Base-by-base conservation (phyloP, 2,888 invertebrate genomes). In the Epistrophe grossulariae region DNA sequence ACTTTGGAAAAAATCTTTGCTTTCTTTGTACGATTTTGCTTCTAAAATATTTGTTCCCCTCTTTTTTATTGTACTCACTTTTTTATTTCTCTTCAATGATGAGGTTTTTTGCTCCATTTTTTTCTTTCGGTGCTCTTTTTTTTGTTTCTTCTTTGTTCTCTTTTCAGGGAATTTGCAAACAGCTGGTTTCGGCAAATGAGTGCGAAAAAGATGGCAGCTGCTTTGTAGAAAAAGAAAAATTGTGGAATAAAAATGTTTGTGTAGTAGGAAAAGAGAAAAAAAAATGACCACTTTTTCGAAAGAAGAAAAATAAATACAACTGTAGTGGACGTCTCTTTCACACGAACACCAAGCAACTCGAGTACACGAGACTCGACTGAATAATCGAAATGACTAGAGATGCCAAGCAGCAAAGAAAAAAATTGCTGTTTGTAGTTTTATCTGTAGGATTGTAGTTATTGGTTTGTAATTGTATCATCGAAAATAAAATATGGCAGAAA, bases 101-200 rank as follows among this genome's bases (percentile, higher is more conserved):
- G 79, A 48, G 59, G 45, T 38, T 80, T 84, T 77, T 80, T 80
- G 60, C 80, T 80, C 77, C 80, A 84, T 77, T 80, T 80, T n/a
- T 80, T 84, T 60, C n/a, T 24, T 66, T 68, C 4, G 8, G 8
- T 50, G 40, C 76, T 84, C 76, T 57, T 45, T 48, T 66, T 45
- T 66, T 45, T 55, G 48, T 43, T 68, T 72, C n/a, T 70, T 62
- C 19, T 28, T 52, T 3, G 17, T 83, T 71, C 78, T 85, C 81
- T 85, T 73, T 70, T 40, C 17, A 19, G n/a, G 17, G n/a, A n/a
- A 2, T 38, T 45, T 45, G 19, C 19, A 24, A 81, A 81, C 77
- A 81, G 85, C 85, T 85, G 81, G 35, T 79, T 57, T 55, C n/a
- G n/a, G 38, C 40, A 72, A 28, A 35, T 62, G 45, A 8, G 77